Evolutionary conservation across 2,113 vertebrate genomes (phyloP), one percentile per base, ranked within the genome.

Genomic region (Carollia perspicillata): DNA sequence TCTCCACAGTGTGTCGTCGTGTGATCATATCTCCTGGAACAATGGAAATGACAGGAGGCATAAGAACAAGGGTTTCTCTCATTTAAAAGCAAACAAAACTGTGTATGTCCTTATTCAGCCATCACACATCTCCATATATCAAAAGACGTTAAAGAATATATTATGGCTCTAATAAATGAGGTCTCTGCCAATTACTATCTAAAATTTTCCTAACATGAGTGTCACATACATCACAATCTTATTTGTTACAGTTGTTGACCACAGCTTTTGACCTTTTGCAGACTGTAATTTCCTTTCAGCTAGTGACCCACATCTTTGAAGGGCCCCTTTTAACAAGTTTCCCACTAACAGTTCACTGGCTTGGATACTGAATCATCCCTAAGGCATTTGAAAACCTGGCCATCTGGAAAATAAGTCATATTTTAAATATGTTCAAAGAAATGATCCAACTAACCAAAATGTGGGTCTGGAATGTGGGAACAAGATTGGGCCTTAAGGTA

Each of bases 1-100:
- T 98, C 89, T 99, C 99, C 81, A 99, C 97, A 0, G 99, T 99
- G 90, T 99, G 98, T 44, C 98, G 98, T 8, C 99, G 98, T 40
- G 98, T 99, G 91, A 99, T 98, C 93, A 98, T 96, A 74, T 99
- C 99, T 95, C 99, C 99, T 99, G 95, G 16, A 86, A 92, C 0
- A 65, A 72, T n/a, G 96, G 93, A 51, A 28, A 95, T 53, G 94
- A 93, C 77, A 92, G 49, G 65, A 94, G 86, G 23, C 10, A 3
- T 60, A 1, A 84, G 28, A 37, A 47, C 17, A 60, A 93, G 87
- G 0, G n/a, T 60, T 17, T 3, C 11, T 17, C 26, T 58, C 17
- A 20, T 6, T 35, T 4, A 47, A 69, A 72, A 55, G 20, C 47
- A 78, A 63, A 12, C 10, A 37, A 18, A 44, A 60, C 40, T 3